Evolutionary conservation across 2,797 vertebrate genomes (phyloP).

Genomic region (Australoheros facetus): DNA sequence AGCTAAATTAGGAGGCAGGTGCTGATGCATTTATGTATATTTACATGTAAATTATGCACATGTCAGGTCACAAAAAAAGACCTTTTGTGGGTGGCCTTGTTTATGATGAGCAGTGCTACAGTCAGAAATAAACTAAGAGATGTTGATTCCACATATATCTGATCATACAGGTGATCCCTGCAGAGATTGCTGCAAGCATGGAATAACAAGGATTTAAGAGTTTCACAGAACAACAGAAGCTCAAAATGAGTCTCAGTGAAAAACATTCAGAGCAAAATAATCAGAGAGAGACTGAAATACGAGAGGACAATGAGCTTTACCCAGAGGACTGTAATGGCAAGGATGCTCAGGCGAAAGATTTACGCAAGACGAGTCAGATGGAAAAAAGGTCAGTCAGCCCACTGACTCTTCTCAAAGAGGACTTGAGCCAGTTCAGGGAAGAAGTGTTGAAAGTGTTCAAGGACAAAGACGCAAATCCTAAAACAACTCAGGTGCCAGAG

Average conservation of each 20-base stretch:
- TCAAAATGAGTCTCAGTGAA: slow-evolving; percentile 12
- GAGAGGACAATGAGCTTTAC: background rate
- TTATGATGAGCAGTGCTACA: background rate
- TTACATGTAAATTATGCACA: background rate
- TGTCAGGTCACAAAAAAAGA: background rate
- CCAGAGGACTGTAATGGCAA: background rate
- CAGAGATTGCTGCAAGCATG: background rate
- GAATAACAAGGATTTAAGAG: background rate
- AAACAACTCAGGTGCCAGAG: background rate
- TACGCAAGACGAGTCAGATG: background rate
- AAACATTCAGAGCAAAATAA: background rate
- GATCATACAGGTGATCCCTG: background rate
- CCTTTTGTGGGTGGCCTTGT: background rate
- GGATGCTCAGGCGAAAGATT: background rate
- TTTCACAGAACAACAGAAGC: background rate
- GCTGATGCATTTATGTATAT: background rate
- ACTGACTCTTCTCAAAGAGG: slow-evolving; percentile 37
- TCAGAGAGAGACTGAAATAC: background rate
- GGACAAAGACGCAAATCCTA: slow-evolving; percentile 36
- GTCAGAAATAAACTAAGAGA: background rate
- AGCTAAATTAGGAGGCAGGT: background rate
- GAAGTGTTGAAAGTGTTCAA: slow-evolving; percentile 40
- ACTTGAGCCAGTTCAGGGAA: slow-evolving; percentile 48
- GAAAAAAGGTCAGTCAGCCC: slow-evolving; percentile 15
- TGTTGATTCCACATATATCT: background rate